phyloP scores from a whole-genome alignment of 1,140 invertebrate species.

The Caenorhabditis remanei region DNA sequence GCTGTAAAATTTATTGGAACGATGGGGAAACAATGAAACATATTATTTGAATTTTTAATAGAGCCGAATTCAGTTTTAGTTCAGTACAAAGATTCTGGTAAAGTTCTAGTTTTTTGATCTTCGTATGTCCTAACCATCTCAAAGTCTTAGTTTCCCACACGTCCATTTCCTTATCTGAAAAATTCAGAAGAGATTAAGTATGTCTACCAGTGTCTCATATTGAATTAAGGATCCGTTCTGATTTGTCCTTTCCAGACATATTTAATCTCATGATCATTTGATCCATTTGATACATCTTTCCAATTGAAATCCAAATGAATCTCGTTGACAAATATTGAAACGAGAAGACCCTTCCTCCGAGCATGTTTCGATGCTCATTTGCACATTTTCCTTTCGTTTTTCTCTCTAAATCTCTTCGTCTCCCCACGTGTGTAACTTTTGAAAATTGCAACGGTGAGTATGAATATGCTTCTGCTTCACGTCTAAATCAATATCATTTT shows the following conservation, averaged over 20 bases:
- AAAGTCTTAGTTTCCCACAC: no score
- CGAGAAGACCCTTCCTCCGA: not conserved
- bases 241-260: not conserved
- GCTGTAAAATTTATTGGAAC: no score
- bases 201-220: no score
- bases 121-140: no score
- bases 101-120: no score
- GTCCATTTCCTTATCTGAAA: no score
- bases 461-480: not conserved
- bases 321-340: slow-evolving; percentile 10
- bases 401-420: not conserved
- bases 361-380: slow-evolving; percentile 36
- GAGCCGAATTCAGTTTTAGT: no score
- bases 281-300: not conserved
- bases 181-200: no score
- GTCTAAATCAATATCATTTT: not conserved
- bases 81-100: no score
- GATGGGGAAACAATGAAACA: no score
- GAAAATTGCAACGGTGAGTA: not conserved
- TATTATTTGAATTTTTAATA: no score
- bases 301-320: not conserved
- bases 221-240: not conserved
- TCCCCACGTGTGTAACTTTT: slow-evolving; percentile 6
- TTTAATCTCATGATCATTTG: not conserved
- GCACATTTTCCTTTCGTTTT: not conserved